Evolutionary conservation across 2,797 vertebrate species (phyloP), one percentile per base, ranked within the genome.

Genomic region (Lates japonicus): DNA sequence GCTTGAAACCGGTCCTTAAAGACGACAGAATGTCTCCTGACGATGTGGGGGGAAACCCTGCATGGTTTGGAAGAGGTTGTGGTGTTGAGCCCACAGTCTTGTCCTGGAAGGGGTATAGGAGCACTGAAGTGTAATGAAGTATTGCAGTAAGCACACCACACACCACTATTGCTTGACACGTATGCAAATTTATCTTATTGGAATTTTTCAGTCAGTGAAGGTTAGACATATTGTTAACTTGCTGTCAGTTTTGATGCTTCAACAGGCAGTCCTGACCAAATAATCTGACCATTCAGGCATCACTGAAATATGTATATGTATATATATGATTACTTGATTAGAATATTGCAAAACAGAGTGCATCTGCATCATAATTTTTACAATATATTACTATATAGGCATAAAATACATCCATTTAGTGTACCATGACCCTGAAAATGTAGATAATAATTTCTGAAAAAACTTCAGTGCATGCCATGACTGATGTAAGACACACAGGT

Each of bases 1-100:
- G 79, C 78, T 83, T 66, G 82, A 93, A 92, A 91, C 69, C 55
- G 19, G 78, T 80, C 79, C 87, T 87, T 88, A 87, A 90, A 81
- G 81, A 85, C 67, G 76, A 87, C 79, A 25, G 78, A 82, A 61
- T 35, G 68, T 88, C 78, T 84, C 78, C 75, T 81, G 70, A 82
- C 61, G 29, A 51, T 60, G 71, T 78, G 66, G 80, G 74, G 62
- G 78, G 76, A 51, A 83, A 77, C 67, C 76, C 76, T 69, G 70
- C 68, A 39, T 59, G 78, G 78, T 91, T 91, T 88, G 84, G 87
- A 92, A 79, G 79, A 49, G 66, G 64, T 58, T 83, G 63, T 29
- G 62, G 72, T 81, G 70, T 86, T 61, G 68, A 86, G 83, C 68
- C 81, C 70, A n/a, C 73, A 78, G 70, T 81, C 81, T 72, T 78